phyloP scores from a whole-genome alignment of 2,888 invertebrate species.

The Lepidochitona cinerea region DNA sequence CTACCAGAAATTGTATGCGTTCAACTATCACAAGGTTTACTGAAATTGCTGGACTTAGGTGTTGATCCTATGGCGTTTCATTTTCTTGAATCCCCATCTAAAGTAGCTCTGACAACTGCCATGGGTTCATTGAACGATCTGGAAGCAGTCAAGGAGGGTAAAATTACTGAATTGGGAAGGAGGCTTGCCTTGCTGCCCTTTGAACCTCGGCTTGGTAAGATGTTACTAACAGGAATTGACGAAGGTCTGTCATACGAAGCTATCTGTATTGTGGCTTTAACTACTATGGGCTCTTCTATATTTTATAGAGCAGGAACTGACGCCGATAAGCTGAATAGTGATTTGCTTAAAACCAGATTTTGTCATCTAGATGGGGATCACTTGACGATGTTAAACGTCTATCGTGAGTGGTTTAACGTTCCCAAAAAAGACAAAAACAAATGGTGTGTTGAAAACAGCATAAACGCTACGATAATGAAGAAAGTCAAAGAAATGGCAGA shows the following conservation, averaged over 20 bases:
- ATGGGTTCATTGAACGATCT: constrained; percentile 49
- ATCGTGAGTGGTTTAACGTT: constrained; percentile 49
- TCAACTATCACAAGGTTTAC: constrained; percentile 57
- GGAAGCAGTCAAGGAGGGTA: constrained; percentile 49
- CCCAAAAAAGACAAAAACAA: constrained; percentile 46
- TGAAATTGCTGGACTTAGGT: constrained; percentile 63
- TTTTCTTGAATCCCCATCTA: constrained; percentile 62
- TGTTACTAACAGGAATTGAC: constrained; percentile 47
- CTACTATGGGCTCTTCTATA: constrained; percentile 52
- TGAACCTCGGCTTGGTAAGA: constrained; percentile 59
- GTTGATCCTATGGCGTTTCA: constrained; percentile 60
- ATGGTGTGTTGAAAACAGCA: constrained; percentile 64
- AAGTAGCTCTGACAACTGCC: constrained; percentile 49
- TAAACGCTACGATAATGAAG: constrained; percentile 65
- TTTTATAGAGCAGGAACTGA: constrained; percentile 57
- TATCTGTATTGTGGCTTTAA: constrained; percentile 56
- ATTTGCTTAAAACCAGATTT: constrained; percentile 51
- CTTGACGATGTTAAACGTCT: constrained; percentile 55
- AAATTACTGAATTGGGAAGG: constrained; percentile 59
- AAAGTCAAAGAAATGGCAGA: constrained; percentile 46
- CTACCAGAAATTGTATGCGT: constrained; percentile 67
- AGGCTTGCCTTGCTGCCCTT: constrained; percentile 63
- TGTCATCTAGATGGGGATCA: constrained; percentile 59
- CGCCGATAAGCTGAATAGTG: constrained; percentile 50
- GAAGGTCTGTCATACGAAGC: constrained; percentile 50